Percentiles rank a stretch among this genome's conserved stretches.
These are phyloP conservation scores for Drosophila recens DNA, from an alignment of 2,888 invertebrate genomes.

Conservation along the genomic window DNA sequence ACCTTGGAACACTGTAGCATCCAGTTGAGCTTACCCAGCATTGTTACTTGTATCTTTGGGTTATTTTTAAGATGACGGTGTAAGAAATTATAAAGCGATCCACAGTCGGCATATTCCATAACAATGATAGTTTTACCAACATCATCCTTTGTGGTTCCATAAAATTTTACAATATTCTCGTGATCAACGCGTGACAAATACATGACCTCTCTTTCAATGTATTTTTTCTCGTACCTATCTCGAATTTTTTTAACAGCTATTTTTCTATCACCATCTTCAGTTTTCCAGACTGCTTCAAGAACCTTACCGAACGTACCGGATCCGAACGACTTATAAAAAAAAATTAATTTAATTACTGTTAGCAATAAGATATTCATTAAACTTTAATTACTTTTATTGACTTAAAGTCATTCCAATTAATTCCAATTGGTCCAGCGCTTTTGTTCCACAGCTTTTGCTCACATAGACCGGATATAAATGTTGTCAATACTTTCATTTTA, in stretches of 20 bases:
- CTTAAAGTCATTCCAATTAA: not conserved
- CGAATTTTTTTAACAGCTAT: constrained; percentile 5
- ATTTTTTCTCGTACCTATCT: not conserved
- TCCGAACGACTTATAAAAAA: not conserved
- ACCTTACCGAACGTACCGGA: not conserved
- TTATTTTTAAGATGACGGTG: not conserved
- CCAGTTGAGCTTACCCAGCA: constrained; percentile 13
- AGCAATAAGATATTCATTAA: too few species aligned
- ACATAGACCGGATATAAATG: not conserved
- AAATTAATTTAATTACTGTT: too few species aligned
- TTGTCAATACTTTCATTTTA: not conserved
- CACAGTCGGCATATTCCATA: constrained; percentile 33
- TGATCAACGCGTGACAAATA: constrained; percentile 4
- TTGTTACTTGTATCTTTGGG: not conserved
- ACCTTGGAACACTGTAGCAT: constrained; percentile 33
- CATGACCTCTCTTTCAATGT: constrained; percentile 9
- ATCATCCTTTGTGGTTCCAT: not conserved
- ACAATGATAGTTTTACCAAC: not conserved
- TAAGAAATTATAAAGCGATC: constrained; percentile 15
- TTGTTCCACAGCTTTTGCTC: not conserved
- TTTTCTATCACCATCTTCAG: not conserved
- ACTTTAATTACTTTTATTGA: not conserved
- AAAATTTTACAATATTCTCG: constrained; percentile 13
- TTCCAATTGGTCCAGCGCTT: too few species aligned
- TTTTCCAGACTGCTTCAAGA: not conserved